phyloP scores from a whole-genome alignment of 2,113 vertebrate genomes.

The Sander lucioperca region DNA sequence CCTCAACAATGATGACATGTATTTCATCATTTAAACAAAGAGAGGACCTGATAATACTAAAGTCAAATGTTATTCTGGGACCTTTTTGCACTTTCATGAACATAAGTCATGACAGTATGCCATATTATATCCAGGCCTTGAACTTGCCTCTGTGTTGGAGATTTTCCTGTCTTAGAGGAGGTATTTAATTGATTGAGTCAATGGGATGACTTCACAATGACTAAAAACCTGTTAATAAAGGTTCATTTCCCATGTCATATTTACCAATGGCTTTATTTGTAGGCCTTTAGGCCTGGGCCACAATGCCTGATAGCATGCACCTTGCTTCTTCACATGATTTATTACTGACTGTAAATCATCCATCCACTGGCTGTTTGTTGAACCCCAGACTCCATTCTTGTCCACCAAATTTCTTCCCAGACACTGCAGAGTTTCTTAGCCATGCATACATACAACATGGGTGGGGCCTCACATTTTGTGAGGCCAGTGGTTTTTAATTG shows the following conservation, averaged over 20 bases:
- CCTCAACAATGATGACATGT: not conserved
- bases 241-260: slow-evolving; percentile 4
- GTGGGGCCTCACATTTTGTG: not conserved
- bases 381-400: not conserved
- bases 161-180: not conserved
- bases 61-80: not conserved
- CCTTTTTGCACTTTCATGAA: not conserved
- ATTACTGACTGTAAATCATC: slow-evolving; percentile 22
- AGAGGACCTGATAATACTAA: not conserved
- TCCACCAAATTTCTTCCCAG: not conserved
- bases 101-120: not conserved
- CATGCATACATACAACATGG: slow-evolving; percentile 4
- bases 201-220: slow-evolving; percentile 26
- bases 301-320: slow-evolving; percentile 7
- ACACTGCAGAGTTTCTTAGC: slow-evolving; percentile 9
- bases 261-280: slow-evolving; percentile 12
- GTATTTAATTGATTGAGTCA: not conserved
- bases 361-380: not conserved
- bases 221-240: slow-evolving; percentile 24
- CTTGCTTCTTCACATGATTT: slow-evolving; percentile 12
- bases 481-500: not conserved
- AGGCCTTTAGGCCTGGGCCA: slow-evolving; percentile 5
- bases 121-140: not conserved
- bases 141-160: slow-evolving; percentile 1
- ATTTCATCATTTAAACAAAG: not conserved